Evolutionary conservation across 2,888 invertebrate genomes (phyloP), one percentile per base, ranked within the genome.

Genomic region (Pycnomerus fuliginosus): DNA sequence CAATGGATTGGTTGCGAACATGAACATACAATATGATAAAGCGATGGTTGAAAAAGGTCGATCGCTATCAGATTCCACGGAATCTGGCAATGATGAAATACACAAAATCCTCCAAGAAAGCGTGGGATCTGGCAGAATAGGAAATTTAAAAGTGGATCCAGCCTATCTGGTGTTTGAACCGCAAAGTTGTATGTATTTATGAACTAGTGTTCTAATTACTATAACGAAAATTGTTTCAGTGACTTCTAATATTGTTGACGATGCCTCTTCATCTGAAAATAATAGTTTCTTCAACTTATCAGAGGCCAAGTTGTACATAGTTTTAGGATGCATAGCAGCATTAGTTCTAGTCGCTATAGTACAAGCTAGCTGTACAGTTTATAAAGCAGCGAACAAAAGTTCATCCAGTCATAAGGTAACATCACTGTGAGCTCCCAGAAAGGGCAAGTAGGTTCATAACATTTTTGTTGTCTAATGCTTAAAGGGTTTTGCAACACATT

Each of bases 341-440:
- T 72, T 94, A 27, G 75, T 92, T 17, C 74, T 90, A 12, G 80
- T 93, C 24, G 89, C 90, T 1, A 60, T 92, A 7, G 74, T 93
- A 30, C 93, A 93, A 74, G 92, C 91, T 0, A 82, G 76, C 34
- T 90, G 91, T 66, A 92, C 91, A 1, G 80, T 93, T 30, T 85
- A 87, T 70, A 80, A 82, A 60, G 80, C 83, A 1, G 79, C 80
- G 12, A 77, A 77, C 55, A 78, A 76, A 54, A 76, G 75, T 49
- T 62, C 68, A n/a, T 74, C 78, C 48, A 77, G 76, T 53, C 80
- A 80, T 65, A 88, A 89, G 85, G 89, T 88, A 78, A 74, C 69
- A 58, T 67, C 69, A 65, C 62, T 72, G 64, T 71, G 68, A 70
- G 56, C 44, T 46, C 53, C 50, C 49, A 44, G 43, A 56, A 52